Percentiles rank a stretch among this genome's conserved stretches.
These are phyloP conservation scores for Helicoverpa assulta DNA, from an alignment of 2,888 invertebrate species.

Conservation along the genomic window DNA sequence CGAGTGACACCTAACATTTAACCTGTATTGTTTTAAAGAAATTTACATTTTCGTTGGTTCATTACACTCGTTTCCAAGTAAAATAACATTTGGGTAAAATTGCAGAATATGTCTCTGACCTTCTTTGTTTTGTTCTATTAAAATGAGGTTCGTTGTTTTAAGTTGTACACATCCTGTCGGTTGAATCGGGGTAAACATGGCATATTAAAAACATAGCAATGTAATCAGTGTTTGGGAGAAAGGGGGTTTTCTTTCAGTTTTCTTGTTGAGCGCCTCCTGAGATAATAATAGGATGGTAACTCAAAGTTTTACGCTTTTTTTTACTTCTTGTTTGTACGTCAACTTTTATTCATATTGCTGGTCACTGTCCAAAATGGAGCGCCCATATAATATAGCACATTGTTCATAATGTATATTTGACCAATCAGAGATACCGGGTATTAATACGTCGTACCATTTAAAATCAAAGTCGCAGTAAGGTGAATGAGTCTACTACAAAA, in stretches of 20 bases:
- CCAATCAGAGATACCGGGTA: conserved; percentile 16
- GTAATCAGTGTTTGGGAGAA: too few species aligned
- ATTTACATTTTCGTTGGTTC: conserved; percentile 64
- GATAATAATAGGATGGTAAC: too few species aligned
- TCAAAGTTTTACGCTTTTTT: background rate
- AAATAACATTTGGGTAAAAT: conserved; percentile 21
- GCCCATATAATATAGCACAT: conserved; percentile 9
- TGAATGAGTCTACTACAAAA: conserved; percentile 40
- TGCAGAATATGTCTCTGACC: background rate
- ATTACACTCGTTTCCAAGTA: conserved; percentile 39
- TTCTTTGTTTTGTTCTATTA: conserved; percentile 15
- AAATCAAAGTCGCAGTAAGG: conserved; percentile 36
- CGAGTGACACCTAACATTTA: conserved; percentile 72
- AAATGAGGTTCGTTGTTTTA: background rate
- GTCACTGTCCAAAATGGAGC: conserved; percentile 16
- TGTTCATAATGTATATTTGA: conserved; percentile 10
- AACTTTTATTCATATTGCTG: background rate
- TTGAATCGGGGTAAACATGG: too few species aligned
- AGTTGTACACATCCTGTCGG: too few species aligned
- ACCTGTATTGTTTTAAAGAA: conserved; percentile 75
- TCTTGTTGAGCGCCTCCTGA: too few species aligned
- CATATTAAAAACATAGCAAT: too few species aligned
- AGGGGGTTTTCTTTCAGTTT: too few species aligned
- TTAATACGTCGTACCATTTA: conserved; percentile 50
- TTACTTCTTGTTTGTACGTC: background rate